Conservation (phyloP, 2,888 invertebrate genomes). For the Luperina testacea region DNA sequence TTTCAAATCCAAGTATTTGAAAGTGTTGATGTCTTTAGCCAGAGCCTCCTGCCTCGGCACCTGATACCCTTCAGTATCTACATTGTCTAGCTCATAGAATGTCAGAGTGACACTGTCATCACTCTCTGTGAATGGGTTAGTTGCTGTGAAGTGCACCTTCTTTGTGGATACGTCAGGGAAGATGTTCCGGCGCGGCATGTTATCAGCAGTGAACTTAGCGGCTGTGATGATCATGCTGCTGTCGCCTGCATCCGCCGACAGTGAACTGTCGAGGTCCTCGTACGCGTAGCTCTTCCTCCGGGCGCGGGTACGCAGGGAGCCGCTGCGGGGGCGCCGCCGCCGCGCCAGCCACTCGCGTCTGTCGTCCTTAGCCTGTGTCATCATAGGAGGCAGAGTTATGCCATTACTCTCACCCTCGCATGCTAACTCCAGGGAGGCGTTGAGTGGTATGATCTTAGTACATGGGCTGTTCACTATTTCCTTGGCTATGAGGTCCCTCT, state of each 20-base stretch:
- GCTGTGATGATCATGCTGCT: slow-evolving; percentile 89
- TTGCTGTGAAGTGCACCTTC: slow-evolving; percentile 86
- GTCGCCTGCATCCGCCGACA: slow-evolving; percentile 90
- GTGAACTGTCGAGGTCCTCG: slow-evolving; percentile 90
- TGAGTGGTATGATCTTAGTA: slow-evolving; percentile 75
- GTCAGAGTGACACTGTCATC: slow-evolving; percentile 88
- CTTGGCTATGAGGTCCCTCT: slow-evolving; percentile 85
- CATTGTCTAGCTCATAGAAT: slow-evolving; percentile 85
- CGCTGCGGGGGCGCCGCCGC: slow-evolving; percentile 76
- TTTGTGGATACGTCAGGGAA: slow-evolving; percentile 82
- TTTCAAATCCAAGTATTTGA: slow-evolving; percentile 85
- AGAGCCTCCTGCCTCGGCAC: slow-evolving; percentile 69
- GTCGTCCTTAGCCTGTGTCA: slow-evolving; percentile 71
- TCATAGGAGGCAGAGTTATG: slow-evolving; percentile 84
- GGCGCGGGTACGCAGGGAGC: slow-evolving; percentile 74
- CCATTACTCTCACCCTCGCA: slow-evolving; percentile 77
- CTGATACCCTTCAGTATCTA: slow-evolving; percentile 75
- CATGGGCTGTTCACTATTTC: slow-evolving; percentile 85
- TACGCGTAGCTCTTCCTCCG: slow-evolving; percentile 84
- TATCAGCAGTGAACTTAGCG: slow-evolving; percentile 85
- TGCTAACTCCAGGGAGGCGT: slow-evolving; percentile 67
- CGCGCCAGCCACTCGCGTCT: slow-evolving; percentile 72
- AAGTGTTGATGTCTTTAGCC: slow-evolving; percentile 82
- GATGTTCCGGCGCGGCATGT: slow-evolving; percentile 85
- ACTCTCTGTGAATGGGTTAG: slow-evolving; percentile 87